phyloP scores from a whole-genome alignment of 2,888 invertebrate genomes.

The Pammene fasciana region DNA sequence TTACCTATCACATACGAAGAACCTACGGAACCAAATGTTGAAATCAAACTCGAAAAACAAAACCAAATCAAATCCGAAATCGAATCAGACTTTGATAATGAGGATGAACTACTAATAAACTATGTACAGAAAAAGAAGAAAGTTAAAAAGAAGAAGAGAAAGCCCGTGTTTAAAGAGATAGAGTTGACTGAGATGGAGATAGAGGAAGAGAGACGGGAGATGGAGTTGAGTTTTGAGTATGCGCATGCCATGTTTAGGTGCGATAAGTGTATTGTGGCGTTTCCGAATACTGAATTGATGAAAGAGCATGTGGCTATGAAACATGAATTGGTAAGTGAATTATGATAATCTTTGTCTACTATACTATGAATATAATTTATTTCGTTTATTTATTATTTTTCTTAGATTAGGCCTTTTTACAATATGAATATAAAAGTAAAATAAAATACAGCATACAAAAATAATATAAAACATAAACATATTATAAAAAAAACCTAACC shows the following conservation, averaged over 20 bases:
- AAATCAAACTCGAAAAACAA: slow-evolving; percentile 10
- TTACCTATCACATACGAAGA: neutral
- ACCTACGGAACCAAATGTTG: neutral
- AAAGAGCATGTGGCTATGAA: slow-evolving; percentile 65
- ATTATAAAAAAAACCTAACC: no score
- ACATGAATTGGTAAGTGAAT: slow-evolving; percentile 64
- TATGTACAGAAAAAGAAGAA: slow-evolving; percentile 42
- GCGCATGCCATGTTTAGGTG: slow-evolving; percentile 71
- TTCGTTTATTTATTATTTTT: no score
- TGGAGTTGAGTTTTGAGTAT: slow-evolving; percentile 61
- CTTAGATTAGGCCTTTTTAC: no score
- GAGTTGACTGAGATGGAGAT: slow-evolving; percentile 59
- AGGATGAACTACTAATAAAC: slow-evolving; percentile 42
- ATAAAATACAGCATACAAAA: no score
- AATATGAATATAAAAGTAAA: no score
- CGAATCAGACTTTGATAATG: slow-evolving; percentile 22
- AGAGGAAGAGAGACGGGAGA: slow-evolving; percentile 57
- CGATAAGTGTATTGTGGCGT: slow-evolving; percentile 63
- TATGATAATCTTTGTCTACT: no score
- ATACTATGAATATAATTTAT: no score
- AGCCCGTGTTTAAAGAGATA: slow-evolving; percentile 56
- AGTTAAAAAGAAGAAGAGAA: slow-evolving; percentile 25
- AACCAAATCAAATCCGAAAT: slow-evolving; percentile 21
- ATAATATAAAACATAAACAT: no score
- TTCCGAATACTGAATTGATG: slow-evolving; percentile 70